Evolutionary conservation across 1,140 invertebrate genomes (phyloP), one percentile per base, ranked within the genome.

Genomic region (Caerostris darwini): DNA sequence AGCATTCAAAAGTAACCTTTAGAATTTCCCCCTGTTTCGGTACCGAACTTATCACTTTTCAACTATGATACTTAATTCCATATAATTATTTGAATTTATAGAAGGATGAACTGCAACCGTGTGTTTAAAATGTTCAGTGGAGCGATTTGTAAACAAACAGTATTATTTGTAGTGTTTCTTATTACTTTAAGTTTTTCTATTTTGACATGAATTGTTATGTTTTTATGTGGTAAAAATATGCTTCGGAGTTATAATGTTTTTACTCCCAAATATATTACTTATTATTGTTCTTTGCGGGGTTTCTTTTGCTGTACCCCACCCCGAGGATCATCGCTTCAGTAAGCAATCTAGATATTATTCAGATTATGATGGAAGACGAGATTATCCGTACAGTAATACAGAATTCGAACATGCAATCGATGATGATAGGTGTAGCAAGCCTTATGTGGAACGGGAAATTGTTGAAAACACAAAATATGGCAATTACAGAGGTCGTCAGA

Each of bases 401-500:
- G 92, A 93, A 77, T 93, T 93, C 53, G 92, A 93, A 12, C 92
- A 93, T 71, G 92, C 92, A 17, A 8, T 93, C 7, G 92, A 93
- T 53, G 92, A 93, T 19, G 83, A 87, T 6, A 67, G 92, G 56
- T 93, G 92, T 17, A 5, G n/a, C 7, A 56, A 58, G 8, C 83
- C 19, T n/a, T 12, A 10, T n/a, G 61, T 58, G 17, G 56, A n/a
- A 19, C 19, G 56, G 50, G 34, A 54, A 14, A 71, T 83, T 0
- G 54, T 67, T 19, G 93, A 95, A 34, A 61, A 86, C 50, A 95
- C 95, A 0, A 83, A 14, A 6, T 93, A 94, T 59, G 95, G 95
- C 0, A 94, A 85, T 57, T 93, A 95, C 10, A 57, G 19, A 4
- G 95, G 95, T 3, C 34, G 92, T 34, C 50, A 94, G 17, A 90